Evolutionary conservation across 2,113 vertebrate species (phyloP).

Genomic region (Psittacara wagleri): DNA sequence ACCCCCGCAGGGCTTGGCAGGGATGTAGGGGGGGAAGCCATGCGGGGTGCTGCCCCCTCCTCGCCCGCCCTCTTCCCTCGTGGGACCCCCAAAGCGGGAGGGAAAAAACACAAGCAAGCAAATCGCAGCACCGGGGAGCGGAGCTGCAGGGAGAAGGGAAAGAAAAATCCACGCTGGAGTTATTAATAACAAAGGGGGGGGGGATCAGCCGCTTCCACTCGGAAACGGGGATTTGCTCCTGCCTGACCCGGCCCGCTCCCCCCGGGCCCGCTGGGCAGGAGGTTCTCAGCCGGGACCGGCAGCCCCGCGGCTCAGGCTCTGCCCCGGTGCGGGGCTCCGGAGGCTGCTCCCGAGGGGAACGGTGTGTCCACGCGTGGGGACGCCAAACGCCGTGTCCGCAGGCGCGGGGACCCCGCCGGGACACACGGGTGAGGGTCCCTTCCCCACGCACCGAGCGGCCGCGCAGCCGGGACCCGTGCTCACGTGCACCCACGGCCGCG

Average conservation of each 20-base stretch:
- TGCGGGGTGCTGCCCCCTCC: background rate
- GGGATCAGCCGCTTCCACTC: slow-evolving; percentile 42
- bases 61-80: background rate
- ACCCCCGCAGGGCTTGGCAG: background rate
- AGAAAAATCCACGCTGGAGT: slow-evolving; percentile 15
- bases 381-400: background rate
- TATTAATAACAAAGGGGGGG: slow-evolving; percentile 60
- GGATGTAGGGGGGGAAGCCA: background rate
- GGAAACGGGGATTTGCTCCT: slow-evolving; percentile 55
- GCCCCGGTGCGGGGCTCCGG: background rate
- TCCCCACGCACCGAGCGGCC: background rate
- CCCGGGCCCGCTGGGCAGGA: background rate
- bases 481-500: background rate
- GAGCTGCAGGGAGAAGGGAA: background rate
- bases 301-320: background rate
- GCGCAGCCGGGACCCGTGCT: background rate
- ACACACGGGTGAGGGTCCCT: background rate
- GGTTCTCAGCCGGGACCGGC: background rate
- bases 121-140: background rate
- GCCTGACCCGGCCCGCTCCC: background rate
- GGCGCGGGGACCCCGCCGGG: background rate
- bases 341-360: background rate
- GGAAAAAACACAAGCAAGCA: background rate
- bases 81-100: background rate
- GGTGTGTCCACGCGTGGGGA: background rate